These are phyloP conservation scores for Perithous albicinctus DNA, from an alignment of 2,888 invertebrate genomes.

Conservation along the genomic window DNA sequence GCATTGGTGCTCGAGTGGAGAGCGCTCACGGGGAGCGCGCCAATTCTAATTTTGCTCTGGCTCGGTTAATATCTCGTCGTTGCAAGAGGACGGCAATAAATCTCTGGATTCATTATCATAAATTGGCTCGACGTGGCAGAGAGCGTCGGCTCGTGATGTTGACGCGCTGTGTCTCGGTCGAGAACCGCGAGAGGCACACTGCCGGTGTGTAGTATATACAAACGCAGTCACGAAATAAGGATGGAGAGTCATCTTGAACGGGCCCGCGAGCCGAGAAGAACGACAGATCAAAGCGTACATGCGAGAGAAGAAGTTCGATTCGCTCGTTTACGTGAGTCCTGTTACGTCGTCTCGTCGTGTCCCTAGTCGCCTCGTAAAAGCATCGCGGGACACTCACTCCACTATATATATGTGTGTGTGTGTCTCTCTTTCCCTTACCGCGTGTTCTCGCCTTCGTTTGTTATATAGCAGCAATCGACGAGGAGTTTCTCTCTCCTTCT, in stretches of 20 bases:
- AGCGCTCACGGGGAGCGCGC: conserved; percentile 71
- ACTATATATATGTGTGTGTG: conserved; percentile 4
- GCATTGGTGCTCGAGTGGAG: conserved; percentile 60
- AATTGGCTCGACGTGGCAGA: conserved; percentile 78
- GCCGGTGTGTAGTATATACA: no score
- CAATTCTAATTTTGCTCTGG: conserved; percentile 81
- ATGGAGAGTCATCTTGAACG: conserved; percentile 18
- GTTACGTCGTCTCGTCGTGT: conserved; percentile 49
- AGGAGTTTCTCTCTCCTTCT: conserved; percentile 39
- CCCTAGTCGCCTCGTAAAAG: conserved; percentile 72
- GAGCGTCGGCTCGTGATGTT: conserved; percentile 73
- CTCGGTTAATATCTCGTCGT: conserved; percentile 80
- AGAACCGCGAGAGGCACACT: conserved; percentile 11
- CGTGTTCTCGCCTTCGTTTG: conserved; percentile 31
- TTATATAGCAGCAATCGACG: conserved; percentile 14
- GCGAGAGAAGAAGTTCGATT: conserved; percentile 75
- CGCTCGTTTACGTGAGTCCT: conserved; percentile 74
- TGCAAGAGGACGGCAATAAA: conserved; percentile 80
- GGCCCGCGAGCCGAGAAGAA: conserved; percentile 58
- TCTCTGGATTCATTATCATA: conserved; percentile 82
- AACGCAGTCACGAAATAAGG: conserved; percentile 19
- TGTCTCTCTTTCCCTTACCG: conserved; percentile 35
- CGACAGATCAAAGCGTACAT: conserved; percentile 79
- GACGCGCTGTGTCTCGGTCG: conserved; percentile 69
- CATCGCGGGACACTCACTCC: conserved; percentile 58